phyloP scores from a whole-genome alignment of 2,888 invertebrate species.

The Ellobium chinense region DNA sequence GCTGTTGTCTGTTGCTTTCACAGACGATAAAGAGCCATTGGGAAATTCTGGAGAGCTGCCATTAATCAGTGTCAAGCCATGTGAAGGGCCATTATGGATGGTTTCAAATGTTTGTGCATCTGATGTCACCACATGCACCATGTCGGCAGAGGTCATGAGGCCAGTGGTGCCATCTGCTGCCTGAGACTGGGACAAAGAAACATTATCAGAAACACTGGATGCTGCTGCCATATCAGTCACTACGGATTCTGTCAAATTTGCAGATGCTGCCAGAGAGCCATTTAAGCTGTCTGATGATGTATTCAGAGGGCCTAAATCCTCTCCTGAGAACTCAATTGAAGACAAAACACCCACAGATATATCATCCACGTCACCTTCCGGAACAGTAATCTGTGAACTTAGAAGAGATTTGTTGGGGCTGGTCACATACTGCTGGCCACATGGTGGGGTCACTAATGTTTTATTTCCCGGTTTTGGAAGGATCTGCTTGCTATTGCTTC shows the following conservation, averaged over 20 bases:
- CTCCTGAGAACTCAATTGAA: conserved; percentile 19
- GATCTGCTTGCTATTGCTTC: not conserved
- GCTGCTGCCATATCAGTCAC: conserved; percentile 3
- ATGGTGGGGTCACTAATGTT: conserved; percentile 37
- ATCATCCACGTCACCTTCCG: conserved; percentile 30
- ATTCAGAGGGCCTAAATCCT: conserved; percentile 23
- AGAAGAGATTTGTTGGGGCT: conserved; percentile 25
- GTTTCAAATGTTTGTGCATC: not conserved
- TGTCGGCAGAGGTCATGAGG: conserved; percentile 1
- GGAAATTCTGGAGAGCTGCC: conserved; percentile 30
- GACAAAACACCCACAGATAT: conserved; percentile 18
- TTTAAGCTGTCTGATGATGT: conserved; percentile 41
- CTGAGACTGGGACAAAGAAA: conserved; percentile 26
- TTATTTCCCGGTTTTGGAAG: conserved; percentile 2
- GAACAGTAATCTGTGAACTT: not conserved
- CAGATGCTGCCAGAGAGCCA: not conserved
- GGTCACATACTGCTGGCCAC: conserved; percentile 38
- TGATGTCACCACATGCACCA: not conserved
- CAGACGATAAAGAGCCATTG: not conserved
- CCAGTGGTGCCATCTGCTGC: conserved; percentile 27
- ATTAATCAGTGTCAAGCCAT: conserved; percentile 22
- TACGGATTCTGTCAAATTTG: conserved; percentile 8
- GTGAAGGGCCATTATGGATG: not conserved
- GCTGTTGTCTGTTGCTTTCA: conserved; percentile 32
- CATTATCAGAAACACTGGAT: conserved; percentile 19